These are phyloP conservation scores for Pristis pectinata DNA, from an alignment of 2,797 vertebrate genomes.

Conservation along the genomic window DNA sequence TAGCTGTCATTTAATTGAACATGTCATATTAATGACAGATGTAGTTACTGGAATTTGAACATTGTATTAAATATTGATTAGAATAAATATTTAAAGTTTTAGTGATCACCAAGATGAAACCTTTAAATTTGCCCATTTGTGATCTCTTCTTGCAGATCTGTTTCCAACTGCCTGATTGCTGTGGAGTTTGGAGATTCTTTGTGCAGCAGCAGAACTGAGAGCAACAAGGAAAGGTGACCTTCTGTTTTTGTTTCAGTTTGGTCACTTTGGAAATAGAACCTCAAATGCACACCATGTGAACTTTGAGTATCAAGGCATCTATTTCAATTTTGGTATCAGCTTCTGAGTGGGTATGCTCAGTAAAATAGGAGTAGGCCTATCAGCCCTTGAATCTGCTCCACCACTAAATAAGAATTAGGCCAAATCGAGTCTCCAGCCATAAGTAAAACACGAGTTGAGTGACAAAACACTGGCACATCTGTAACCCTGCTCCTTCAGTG, in stretches of 20 bases:
- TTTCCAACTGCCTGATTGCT: conserved; percentile 68
- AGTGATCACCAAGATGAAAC: neutral
- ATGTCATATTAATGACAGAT: neutral
- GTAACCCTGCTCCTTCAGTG: no score
- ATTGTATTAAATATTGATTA: neutral
- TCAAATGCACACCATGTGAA: neutral
- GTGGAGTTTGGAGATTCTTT: conserved; percentile 71
- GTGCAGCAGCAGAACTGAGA: conserved; percentile 63
- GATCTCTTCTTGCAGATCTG: conserved; percentile 55
- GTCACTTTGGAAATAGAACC: neutral
- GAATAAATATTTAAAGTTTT: neutral
- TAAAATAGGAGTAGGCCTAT: no score
- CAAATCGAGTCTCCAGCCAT: no score
- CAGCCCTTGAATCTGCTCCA: no score
- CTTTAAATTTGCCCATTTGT: conserved; percentile 13
- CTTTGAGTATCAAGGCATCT: neutral
- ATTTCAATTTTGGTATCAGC: neutral
- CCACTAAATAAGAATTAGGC: no score
- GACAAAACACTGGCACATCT: no score
- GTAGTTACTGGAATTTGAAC: neutral
- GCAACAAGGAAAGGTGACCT: conserved; percentile 65
- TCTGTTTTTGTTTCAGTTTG: conserved; percentile 20
- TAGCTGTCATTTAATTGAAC: neutral
- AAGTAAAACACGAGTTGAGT: no score
- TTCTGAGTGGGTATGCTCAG: neutral